Percentiles rank a stretch among this genome's conserved stretches.
Conservation (phyloP, 2,888 invertebrate genomes). For the Cataglyphis altisquamis region DNA sequence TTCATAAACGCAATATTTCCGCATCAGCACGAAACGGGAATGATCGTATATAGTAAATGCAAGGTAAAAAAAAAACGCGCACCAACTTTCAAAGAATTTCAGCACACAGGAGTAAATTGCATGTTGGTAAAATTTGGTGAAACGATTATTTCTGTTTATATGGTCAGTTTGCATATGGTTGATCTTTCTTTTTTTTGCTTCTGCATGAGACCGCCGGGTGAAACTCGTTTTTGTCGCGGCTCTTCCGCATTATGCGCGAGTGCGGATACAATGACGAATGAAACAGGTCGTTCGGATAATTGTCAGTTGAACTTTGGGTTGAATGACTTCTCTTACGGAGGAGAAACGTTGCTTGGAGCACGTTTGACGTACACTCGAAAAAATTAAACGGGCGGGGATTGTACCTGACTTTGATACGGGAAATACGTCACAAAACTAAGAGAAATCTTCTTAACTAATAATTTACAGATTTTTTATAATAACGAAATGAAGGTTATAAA, state of each 20-base stretch:
- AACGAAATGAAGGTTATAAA: background rate
- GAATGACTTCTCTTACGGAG: conserved; percentile 45
- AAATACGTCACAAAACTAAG: background rate
- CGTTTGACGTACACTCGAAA: background rate
- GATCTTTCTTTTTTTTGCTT: conserved; percentile 56
- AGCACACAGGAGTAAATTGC: conserved; percentile 34
- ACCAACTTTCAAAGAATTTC: conserved; percentile 26
- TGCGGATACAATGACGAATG: conserved; percentile 44
- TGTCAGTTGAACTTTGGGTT: conserved; percentile 34
- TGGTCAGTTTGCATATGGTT: conserved; percentile 11
- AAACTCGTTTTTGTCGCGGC: conserved; percentile 74
- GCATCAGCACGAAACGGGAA: background rate
- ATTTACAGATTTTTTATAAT: background rate
- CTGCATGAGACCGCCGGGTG: conserved; percentile 66
- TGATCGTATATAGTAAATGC: background rate
- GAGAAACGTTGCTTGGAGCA: background rate
- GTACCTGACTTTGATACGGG: background rate
- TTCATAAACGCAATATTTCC: background rate
- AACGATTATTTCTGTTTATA: conserved; percentile 46
- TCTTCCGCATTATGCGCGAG: conserved; percentile 59
- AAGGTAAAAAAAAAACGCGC: background rate
- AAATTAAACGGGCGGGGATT: background rate
- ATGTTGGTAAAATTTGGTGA: conserved; percentile 37
- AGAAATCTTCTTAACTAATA: background rate
- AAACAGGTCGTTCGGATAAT: conserved; percentile 45